Evolutionary conservation across 2,797 vertebrate genomes (phyloP).

Genomic region (Pangasius mekongensis): DNA sequence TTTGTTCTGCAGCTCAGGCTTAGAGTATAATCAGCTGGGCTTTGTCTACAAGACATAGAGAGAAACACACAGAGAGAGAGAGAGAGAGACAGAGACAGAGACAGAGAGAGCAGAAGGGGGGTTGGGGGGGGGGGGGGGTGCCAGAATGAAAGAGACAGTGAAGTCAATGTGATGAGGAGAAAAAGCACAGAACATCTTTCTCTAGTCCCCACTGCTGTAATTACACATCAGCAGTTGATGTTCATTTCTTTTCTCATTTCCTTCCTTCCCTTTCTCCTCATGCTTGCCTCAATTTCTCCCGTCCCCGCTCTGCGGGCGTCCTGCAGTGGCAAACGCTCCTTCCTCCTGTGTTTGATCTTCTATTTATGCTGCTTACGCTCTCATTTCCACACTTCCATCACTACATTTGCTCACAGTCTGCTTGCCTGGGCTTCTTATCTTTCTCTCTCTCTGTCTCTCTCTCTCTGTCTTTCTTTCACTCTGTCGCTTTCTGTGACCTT

Average conservation of each 20-base stretch:
- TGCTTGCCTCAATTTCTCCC: constrained; percentile 21
- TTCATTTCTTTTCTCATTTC: constrained; percentile 36
- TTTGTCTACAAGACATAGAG: constrained; percentile 58
- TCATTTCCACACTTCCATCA: constrained; percentile 55
- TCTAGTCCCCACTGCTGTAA: constrained; percentile 48
- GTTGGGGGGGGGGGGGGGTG: background rate
- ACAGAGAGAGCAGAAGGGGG: constrained; percentile 30
- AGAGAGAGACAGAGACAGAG: constrained; percentile 2
- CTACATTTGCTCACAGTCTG: constrained; percentile 55
- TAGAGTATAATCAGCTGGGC: constrained; percentile 75
- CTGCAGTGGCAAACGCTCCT: constrained; percentile 27
- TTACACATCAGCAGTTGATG: constrained; percentile 50
- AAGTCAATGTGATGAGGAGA: constrained; percentile 54
- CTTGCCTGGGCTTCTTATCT: constrained; percentile 50
- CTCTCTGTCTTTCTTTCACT: constrained; percentile 11
- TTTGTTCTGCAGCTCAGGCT: constrained; percentile 84
- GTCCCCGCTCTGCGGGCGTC: constrained; percentile 6
- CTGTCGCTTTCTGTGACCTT: constrained; percentile 46
- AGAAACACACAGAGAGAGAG: background rate
- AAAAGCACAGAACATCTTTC: constrained; percentile 48
- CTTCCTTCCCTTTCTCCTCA: constrained; percentile 43
- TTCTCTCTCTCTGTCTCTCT: background rate
- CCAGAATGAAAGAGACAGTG: constrained; percentile 53
- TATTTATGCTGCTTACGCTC: constrained; percentile 52
- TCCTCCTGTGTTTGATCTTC: constrained; percentile 46